Evolutionary conservation across 2,888 invertebrate species (phyloP), one percentile per base, ranked within the genome.

Genomic region (Atrina japonica): DNA sequence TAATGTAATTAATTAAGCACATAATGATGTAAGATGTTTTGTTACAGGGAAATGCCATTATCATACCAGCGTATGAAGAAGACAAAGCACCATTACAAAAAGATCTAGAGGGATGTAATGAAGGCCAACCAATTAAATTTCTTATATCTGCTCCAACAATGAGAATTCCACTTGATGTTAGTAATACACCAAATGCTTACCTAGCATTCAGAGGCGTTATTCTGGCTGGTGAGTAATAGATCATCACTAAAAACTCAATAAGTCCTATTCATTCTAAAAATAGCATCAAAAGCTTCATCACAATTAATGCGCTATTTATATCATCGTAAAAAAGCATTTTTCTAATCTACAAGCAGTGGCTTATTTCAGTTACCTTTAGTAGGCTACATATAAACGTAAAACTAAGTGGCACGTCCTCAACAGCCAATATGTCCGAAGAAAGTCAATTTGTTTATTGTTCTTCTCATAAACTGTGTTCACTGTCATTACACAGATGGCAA

Each of bases 71-170:
- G 6, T 80, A 83, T 64, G 80, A 77, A 21, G 71, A 73, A 7
- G 70, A 72, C 53, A 43, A 56, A 30, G 21, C 65, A 56, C 56
- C 64, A 27, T 35, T 61, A 25, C 55, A 49, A 23, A 66, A 77
- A 29, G 78, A 83, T 56, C 72, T 70, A 73, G 73, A 78, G 23
- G 52, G 60, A 14, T 83, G 52, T 55, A 85, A 85, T 71, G 83
- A 82, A 40, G 86, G 84, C 25, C 61, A 80, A 65, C 81, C 83
- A 58, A 87, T 88, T 61, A 84, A 83, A 61, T 87, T 77, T 53
- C 78, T 88, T 14, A 82, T 87, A 25, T 87, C 86, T 7, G 84
- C 83, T 7, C 86, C 88, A 6, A 87, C 86, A 6, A 88, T 88
- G 88, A 75, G 88, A 60, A 82, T 84, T 5, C 88, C 88, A 1